A percentile compares a stretch with the other conserved stretches of the same genome.
These are phyloP conservation scores for Callospermophilus lateralis DNA, from an alignment of 2,113 vertebrate genomes.

Conservation along the genomic window DNA sequence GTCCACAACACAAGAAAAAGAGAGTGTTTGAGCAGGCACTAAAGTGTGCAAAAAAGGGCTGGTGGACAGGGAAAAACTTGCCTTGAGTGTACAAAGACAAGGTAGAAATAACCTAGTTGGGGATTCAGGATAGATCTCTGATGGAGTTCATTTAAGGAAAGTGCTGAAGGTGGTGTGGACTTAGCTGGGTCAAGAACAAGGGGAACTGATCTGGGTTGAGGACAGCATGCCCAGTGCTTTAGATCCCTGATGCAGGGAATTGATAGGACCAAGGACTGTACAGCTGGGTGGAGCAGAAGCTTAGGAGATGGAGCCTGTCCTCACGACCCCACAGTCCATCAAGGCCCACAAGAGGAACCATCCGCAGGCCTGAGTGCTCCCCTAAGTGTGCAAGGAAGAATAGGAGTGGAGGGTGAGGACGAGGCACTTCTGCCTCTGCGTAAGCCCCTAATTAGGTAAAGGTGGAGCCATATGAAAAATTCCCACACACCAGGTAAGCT, in stretches of 20 bases:
- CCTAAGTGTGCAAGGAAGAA: not conserved
- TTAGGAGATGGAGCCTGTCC: not conserved
- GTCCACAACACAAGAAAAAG: not conserved
- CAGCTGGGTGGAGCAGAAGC: not conserved
- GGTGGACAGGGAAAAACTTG: not conserved
- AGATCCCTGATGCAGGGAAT: not conserved
- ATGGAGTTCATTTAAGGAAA: not conserved
- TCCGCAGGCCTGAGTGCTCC: not conserved
- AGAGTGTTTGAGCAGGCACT: not conserved
- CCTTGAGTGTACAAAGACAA: not conserved
- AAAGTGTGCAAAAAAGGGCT: not conserved
- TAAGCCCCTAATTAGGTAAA: not conserved
- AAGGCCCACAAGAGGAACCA: not conserved
- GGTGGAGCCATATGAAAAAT: not conserved
- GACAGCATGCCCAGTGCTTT: not conserved
- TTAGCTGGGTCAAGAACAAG: not conserved
- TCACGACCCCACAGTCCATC: not conserved
- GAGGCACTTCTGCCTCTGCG: not conserved
- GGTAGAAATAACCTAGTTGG: not conserved
- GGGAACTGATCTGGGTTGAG: not conserved
- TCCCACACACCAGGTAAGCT: not conserved
- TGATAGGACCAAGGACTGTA: not conserved
- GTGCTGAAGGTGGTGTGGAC: not conserved
- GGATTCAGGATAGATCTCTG: not conserved
- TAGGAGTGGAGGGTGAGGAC: not conserved